Evolutionary conservation across 2,797 vertebrate genomes (phyloP).

Genomic region (Galagoides demidoff): DNA sequence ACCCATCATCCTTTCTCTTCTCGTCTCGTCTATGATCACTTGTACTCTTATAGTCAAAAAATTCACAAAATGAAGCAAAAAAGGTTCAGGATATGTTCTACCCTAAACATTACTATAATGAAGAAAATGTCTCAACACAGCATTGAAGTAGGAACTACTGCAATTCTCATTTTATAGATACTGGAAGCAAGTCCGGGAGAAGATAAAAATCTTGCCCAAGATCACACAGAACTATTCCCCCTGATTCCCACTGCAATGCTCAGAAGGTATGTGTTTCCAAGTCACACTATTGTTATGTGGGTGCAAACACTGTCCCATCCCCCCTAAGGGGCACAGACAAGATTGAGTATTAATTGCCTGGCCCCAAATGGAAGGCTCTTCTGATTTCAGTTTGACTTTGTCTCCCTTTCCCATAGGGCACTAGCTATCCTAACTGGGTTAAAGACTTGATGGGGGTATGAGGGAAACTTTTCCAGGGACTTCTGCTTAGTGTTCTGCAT

Average conservation of each 20-base stretch:
- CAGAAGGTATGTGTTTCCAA: neutral
- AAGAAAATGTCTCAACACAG: neutral
- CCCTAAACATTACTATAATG: neutral
- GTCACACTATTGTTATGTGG: neutral
- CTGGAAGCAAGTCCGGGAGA: neutral
- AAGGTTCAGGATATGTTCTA: neutral
- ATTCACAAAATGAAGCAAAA: neutral
- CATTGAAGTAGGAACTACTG: neutral
- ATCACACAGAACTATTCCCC: neutral
- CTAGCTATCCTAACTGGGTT: neutral
- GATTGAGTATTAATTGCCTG: neutral
- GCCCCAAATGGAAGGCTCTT: neutral
- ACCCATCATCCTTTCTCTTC: neutral
- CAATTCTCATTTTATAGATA: neutral
- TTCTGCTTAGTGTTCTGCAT: neutral
- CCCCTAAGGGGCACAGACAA: neutral
- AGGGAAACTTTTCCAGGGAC: neutral
- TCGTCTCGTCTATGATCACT: neutral
- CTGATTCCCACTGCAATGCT: neutral
- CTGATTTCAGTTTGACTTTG: neutral
- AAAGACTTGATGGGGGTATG: neutral
- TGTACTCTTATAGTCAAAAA: neutral
- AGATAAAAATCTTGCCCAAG: neutral
- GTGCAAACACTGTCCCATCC: neutral
- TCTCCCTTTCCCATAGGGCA: neutral